These are phyloP conservation scores for Caranx ignobilis DNA, from an alignment of 2,113 vertebrate species.

Conservation along the genomic window DNA sequence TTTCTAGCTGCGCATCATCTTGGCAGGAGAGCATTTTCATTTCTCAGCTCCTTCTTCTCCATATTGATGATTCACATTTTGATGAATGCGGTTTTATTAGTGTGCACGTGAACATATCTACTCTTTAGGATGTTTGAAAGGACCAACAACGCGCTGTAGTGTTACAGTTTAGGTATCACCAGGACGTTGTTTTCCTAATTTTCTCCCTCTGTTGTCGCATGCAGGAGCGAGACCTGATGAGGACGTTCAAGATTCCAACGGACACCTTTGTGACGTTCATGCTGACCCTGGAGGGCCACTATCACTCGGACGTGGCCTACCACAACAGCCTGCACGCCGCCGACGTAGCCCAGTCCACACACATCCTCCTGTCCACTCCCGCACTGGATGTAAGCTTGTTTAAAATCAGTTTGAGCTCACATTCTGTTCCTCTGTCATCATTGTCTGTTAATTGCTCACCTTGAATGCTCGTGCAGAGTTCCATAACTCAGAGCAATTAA, in stretches of 20 bases:
- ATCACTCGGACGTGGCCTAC: constrained; percentile 95
- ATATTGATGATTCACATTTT: constrained; percentile 15
- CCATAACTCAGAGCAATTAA: too few species aligned
- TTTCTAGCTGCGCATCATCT: constrained; percentile 47
- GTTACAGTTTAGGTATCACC: not conserved
- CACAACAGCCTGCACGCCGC: constrained; percentile 99
- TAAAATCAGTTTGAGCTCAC: not conserved
- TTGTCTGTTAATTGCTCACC: too few species aligned
- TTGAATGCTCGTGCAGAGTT: not conserved
- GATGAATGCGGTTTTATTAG: not conserved
- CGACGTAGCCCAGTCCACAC: constrained; percentile 97
- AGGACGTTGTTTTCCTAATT: not conserved
- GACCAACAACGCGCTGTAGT: not conserved
- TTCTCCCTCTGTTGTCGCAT: not conserved
- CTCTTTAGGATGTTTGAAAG: not conserved
- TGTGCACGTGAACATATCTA: not conserved
- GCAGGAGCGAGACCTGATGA: constrained; percentile 96
- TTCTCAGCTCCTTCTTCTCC: not conserved
- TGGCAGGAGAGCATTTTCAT: constrained; percentile 14
- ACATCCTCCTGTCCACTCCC: constrained; percentile 95
- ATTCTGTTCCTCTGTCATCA: not conserved
- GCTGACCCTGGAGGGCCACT: constrained; percentile 98
- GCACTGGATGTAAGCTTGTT: constrained; percentile 91
- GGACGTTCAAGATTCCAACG: constrained; percentile 95
- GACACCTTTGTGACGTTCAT: constrained; percentile 98